Base-by-base conservation (phyloP, 2,113 vertebrate genomes). In the Otus sunia region DNA sequence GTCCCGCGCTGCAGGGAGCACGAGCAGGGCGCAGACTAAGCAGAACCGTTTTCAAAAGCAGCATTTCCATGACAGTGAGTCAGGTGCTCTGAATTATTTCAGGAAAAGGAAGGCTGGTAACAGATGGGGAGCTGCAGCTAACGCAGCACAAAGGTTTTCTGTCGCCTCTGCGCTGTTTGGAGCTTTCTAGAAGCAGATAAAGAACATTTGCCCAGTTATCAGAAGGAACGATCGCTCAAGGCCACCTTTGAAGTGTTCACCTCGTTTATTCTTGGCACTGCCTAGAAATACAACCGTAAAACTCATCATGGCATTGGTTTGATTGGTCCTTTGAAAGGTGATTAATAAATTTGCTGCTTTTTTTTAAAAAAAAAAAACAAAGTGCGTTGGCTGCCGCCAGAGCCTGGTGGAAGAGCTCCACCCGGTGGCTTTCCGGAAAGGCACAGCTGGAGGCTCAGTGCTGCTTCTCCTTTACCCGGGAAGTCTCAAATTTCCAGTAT, bases 371-470 rank as follows among this genome's bases (percentile, higher is more conserved):
- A 41, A 41, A 41, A 43, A 8, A 25, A 15, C 21, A 15, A 15
- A 9, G 21, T 21, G 50, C 0, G 0, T 19, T 10, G 63, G 72
- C 34, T 59, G 72, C 59, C n/a, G 86, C n/a, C 1, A 0, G 53
- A 76, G 77, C 60, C 75, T 13, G 79, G 89, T 56, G 92, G 88
- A 92, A 92, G 86, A 89, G 95, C 96, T 96, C 97, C 94, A 85
- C 92, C 95, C 86, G 30, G 79, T 45, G 95, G 97, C 91, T 49
- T 1, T 8, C 27, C 4, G 7, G 6, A 30, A 80, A 92, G 92
- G 92, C 95, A 84, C 88, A 23, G 79, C 88, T 16, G 59, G 25
- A 88, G 85, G 49, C 62, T 43, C 88, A 11, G 41, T 1, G 14
- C 80, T 2, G 30, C 1, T 25, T 3, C 59, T 36, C 15, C 2